Evolutionary conservation across 2,888 invertebrate genomes (phyloP).

Genomic region (Thyatira batis): DNA sequence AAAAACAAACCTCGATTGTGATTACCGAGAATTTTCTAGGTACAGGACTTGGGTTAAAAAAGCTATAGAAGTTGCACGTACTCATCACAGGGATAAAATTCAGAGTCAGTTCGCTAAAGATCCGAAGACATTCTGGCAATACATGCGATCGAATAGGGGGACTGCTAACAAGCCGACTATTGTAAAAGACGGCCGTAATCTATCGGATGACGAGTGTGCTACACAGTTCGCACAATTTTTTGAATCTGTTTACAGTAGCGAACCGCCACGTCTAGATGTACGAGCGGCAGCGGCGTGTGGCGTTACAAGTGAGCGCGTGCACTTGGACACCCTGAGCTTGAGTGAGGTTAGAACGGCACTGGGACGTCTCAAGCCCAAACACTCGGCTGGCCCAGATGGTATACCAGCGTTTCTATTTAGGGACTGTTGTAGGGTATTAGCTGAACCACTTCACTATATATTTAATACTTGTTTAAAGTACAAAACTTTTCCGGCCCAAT

Average conservation of each 20-base stretch:
- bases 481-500: background rate
- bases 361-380: background rate
- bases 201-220: background rate
- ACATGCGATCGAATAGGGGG: background rate
- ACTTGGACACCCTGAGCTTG: background rate
- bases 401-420: background rate
- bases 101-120: background rate
- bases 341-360: background rate
- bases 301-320: background rate
- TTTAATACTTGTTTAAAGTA: background rate
- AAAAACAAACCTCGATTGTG: background rate
- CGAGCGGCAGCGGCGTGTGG: too few relatives aligned
- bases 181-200: background rate
- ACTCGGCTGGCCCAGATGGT: background rate
- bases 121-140: background rate
- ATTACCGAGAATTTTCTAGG: conserved; percentile 13
- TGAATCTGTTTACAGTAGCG: background rate
- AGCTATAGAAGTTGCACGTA: background rate
- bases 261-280: background rate
- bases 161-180: background rate
- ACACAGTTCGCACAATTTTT: background rate
- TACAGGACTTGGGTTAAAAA: conserved; percentile 10
- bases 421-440: background rate
- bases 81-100: background rate
- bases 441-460: background rate